Evolutionary conservation across 1,140 invertebrate species (phyloP).

Genomic region (Aphelenchoides fujianensis): DNA sequence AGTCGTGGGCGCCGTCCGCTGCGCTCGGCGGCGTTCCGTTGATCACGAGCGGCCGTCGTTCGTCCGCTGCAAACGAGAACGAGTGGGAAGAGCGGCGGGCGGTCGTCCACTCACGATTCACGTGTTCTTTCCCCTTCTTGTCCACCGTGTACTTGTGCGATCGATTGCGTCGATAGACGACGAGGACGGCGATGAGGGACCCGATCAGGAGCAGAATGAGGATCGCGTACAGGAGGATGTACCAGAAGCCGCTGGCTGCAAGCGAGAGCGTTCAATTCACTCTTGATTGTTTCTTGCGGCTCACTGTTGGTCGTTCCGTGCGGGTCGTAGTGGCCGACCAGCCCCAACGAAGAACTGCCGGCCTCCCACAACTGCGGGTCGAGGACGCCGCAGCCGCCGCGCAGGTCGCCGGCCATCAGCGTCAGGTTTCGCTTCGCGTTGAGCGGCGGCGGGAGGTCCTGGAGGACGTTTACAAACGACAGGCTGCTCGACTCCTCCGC

Average conservation of each 20-base stretch:
- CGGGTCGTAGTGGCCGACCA: not conserved
- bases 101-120: too few species aligned
- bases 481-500: not conserved
- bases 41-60: too few species aligned
- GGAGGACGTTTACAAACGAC: not conserved
- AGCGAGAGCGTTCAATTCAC: not conserved
- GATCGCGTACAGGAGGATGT: not conserved
- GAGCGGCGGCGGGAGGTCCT: not conserved
- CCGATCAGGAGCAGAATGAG: not conserved
- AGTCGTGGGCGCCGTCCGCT: too few species aligned
- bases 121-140: too few species aligned
- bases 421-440: not conserved
- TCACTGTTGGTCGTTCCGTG: not conserved
- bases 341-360: not conserved
- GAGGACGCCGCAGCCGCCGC: not conserved
- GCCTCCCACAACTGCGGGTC: slow-evolving; percentile 8
- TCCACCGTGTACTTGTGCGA: too few species aligned
- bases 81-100: too few species aligned
- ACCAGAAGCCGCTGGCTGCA: not conserved
- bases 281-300: not conserved
- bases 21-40: too few species aligned
- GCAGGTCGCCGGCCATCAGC: not conserved
- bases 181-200: not conserved
- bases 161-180: too few species aligned
- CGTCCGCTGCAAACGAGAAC: too few species aligned